Percentiles rank a stretch among this genome's conserved stretches.
These are phyloP conservation scores for Himalopsyche kuldschensis DNA, from an alignment of 2,888 invertebrate species.

Conservation along the genomic window DNA sequence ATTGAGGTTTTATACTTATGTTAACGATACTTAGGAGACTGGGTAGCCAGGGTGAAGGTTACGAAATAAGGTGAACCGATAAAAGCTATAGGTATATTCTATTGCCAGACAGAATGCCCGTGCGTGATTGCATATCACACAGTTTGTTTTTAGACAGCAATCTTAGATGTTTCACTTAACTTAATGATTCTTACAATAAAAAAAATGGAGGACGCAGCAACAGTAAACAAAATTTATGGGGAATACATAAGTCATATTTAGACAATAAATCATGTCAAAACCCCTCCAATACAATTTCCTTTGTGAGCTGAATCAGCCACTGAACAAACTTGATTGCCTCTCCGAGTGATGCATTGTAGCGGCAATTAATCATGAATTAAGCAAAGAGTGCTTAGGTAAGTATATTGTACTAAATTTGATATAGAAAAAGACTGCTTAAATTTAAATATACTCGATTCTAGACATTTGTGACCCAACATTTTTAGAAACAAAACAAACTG, in stretches of 20 bases:
- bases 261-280: not conserved
- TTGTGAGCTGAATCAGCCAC: slow-evolving; percentile 16
- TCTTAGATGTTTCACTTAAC: slow-evolving; percentile 1
- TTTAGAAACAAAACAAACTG: not conserved
- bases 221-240: slow-evolving; percentile 13
- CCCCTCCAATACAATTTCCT: not conserved
- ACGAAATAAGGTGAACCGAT: not conserved
- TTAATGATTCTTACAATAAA: slow-evolving; percentile 19
- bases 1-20: not conserved
- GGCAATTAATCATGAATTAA: not conserved
- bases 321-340: slow-evolving; percentile 6
- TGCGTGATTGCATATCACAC: not conserved
- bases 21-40: not conserved
- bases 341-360: not conserved
- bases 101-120: not conserved
- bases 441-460: not conserved
- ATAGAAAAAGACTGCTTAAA: not conserved
- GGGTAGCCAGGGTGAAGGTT: not conserved
- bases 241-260: slow-evolving; percentile 5
- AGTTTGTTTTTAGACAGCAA: not conserved
- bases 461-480: not conserved
- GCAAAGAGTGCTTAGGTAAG: not conserved
- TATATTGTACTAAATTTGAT: not conserved
- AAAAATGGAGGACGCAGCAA: slow-evolving; percentile 19
- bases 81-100: not conserved